A percentile compares a stretch with the other conserved stretches of the same genome.
Evolutionary conservation across 2,888 invertebrate species (phyloP).

Genomic region (Drosophila diplacantha): DNA sequence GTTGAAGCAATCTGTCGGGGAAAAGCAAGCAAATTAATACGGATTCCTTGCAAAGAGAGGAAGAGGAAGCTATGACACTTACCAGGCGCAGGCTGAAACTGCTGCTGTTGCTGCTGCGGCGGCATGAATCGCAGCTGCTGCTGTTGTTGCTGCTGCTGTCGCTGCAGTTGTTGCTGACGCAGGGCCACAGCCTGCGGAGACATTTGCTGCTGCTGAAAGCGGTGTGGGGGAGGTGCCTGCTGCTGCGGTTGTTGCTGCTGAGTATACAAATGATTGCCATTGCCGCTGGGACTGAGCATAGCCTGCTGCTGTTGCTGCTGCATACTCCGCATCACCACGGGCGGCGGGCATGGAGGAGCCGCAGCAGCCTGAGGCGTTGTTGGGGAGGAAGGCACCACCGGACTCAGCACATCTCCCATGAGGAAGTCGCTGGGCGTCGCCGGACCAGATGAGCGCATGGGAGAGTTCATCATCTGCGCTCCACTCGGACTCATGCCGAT

Average conservation of each 20-base stretch:
- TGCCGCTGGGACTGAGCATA: conserved; percentile 68
- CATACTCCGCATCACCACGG: conserved; percentile 61
- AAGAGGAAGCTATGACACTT: neutral
- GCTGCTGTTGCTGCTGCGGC: conserved; percentile 60
- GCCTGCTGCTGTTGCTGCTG: conserved; percentile 62
- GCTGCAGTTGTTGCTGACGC: conserved; percentile 56
- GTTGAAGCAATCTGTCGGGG: conserved; percentile 54
- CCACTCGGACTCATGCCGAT: conserved; percentile 60
- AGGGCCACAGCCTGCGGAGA: conserved; percentile 47
- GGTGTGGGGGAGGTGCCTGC: conserved; percentile 43
- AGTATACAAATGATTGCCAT: conserved; percentile 59
- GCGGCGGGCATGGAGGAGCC: conserved; percentile 28
- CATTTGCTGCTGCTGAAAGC: conserved; percentile 65
- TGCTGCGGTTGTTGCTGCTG: conserved; percentile 61
- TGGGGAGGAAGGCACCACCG: conserved; percentile 72
- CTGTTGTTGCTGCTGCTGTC: conserved; percentile 60
- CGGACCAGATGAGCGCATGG: conserved; percentile 67
- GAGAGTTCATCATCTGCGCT: conserved; percentile 53
- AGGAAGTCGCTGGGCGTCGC: conserved; percentile 64
- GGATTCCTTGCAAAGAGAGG: neutral
- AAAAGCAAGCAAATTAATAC: neutral
- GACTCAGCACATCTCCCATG: conserved; percentile 55
- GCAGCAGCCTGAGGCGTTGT: conserved; percentile 30
- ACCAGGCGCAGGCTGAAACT: conserved; percentile 59
- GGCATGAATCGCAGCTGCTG: conserved; percentile 64